A percentile compares a stretch with the other conserved stretches of the same genome.
These are phyloP conservation scores for Okamejei kenojei DNA, from an alignment of 2,797 vertebrate species.

Conservation along the genomic window DNA sequence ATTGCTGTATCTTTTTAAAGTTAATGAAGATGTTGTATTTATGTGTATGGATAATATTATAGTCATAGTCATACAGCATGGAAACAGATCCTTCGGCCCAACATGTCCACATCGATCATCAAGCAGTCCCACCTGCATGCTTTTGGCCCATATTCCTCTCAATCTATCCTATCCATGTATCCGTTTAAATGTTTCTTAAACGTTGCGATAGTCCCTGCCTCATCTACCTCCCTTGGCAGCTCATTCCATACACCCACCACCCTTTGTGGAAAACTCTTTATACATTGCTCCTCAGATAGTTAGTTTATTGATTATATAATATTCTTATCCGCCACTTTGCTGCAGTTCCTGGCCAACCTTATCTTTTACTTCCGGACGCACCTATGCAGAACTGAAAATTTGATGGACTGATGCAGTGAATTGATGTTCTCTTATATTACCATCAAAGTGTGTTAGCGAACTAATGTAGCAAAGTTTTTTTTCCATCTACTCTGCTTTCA, in stretches of 20 bases:
- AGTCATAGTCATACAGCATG: no score
- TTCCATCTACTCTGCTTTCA: slow-evolving; percentile 46
- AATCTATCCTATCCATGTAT: no score
- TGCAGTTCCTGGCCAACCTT: not conserved
- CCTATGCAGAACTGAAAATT: not conserved
- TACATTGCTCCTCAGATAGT: not conserved
- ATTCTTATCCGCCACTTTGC: not conserved
- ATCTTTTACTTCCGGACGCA: not conserved
- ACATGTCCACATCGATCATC: no score
- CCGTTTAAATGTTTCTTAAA: no score
- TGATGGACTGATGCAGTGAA: not conserved
- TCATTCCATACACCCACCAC: no score
- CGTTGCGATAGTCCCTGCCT: no score
- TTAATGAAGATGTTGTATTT: not conserved
- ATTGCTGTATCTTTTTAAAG: not conserved
- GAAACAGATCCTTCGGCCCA: no score
- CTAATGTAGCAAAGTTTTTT: slow-evolving; percentile 15
- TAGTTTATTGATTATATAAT: no score
- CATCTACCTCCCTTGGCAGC: no score
- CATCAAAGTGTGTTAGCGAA: not conserved
- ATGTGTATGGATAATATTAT: not conserved
- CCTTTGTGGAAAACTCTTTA: not conserved
- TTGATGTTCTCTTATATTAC: not conserved
- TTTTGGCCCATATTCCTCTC: no score
- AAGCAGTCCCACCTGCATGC: no score